Percentiles rank a stretch among this genome's conserved stretches.
Conservation (phyloP, 2,113 vertebrate species). For the Carettochelys insculpta region DNA sequence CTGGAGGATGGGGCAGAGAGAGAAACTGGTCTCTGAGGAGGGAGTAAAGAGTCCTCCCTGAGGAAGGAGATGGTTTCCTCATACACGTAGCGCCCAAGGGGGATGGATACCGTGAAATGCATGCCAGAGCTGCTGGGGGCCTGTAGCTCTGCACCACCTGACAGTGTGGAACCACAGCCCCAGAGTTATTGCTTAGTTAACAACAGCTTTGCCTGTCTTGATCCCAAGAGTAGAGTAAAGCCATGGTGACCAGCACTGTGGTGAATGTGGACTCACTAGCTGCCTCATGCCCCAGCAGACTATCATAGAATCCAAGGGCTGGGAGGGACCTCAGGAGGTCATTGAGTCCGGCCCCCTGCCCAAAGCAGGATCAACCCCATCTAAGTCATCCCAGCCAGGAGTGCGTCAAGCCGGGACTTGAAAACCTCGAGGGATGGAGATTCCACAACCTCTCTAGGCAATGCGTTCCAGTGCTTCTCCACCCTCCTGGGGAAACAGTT, state of each 20-base stretch:
- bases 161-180: no score
- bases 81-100: neutral
- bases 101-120: neutral
- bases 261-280: neutral
- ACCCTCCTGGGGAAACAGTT: no score
- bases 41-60: neutral
- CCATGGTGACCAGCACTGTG: fast-evolving
- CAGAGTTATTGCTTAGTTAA: fast-evolving
- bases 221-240: neutral
- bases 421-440: no score
- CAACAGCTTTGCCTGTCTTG: neutral
- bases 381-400: no score
- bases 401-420: no score
- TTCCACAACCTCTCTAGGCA: no score
- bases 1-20: neutral
- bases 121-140: neutral
- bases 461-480: no score
- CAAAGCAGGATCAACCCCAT: no score
- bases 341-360: no score
- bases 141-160: neutral
- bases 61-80: neutral
- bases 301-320: no score
- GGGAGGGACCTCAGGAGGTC: no score
- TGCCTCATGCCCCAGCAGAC: neutral
- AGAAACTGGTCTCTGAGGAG: neutral